phyloP scores from a whole-genome alignment of 2,113 vertebrate genomes.

The Gasterosteus aculeatus region DNA sequence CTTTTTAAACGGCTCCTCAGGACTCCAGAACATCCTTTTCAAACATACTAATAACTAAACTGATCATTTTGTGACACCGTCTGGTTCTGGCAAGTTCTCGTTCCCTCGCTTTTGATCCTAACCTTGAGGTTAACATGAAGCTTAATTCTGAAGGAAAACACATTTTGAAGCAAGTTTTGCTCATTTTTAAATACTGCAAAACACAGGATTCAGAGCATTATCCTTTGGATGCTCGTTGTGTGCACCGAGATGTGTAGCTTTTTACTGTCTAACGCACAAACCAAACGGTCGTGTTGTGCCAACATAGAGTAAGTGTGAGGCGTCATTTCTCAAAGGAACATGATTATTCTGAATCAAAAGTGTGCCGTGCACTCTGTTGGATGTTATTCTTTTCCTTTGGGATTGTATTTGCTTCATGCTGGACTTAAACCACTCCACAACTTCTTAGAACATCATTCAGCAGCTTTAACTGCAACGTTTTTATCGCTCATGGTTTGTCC shows the following conservation, averaged over 20 bases:
- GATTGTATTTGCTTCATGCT: not conserved
- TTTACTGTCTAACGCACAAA: conserved; percentile 19
- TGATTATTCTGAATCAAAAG: conserved; percentile 2
- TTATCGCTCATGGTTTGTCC: not conserved
- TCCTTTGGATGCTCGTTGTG: not conserved
- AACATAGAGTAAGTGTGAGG: conserved; percentile 15
- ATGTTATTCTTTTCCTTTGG: not conserved
- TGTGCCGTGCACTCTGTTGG: not conserved
- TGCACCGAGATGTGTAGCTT: not conserved
- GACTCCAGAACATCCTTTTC: conserved; percentile 35
- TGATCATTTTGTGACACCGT: conserved; percentile 22
- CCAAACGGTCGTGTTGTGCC: conserved; percentile 7
- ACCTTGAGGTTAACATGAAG: not conserved
- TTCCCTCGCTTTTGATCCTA: conserved; percentile 3
- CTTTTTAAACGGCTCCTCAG: conserved; percentile 32
- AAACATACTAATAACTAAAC: conserved; percentile 46
- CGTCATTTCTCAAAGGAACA: conserved; percentile 1
- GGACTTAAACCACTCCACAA: conserved; percentile 6
- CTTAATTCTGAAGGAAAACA: not conserved
- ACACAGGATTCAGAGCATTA: not conserved
- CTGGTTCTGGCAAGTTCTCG: conserved; percentile 8
- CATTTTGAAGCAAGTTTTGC: conserved; percentile 2
- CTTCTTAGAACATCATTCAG: not conserved
- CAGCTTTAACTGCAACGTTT: conserved; percentile 5
- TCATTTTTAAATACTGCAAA: not conserved